phyloP scores from a whole-genome alignment of 2,113 vertebrate genomes.

The Bungarus multicinctus region DNA sequence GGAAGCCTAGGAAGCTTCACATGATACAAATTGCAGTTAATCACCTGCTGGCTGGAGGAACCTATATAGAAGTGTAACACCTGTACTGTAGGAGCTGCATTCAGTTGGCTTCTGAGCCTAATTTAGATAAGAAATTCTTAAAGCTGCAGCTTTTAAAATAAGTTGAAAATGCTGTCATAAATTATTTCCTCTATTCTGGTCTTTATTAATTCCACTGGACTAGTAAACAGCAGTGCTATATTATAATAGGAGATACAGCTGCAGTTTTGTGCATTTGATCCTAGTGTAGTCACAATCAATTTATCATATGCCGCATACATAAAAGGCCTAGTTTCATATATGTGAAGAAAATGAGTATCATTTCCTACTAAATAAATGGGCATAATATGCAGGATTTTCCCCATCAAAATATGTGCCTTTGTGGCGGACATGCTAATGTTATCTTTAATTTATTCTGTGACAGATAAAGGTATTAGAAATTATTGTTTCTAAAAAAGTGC shows the following conservation, averaged over 20 bases:
- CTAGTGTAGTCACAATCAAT: background rate
- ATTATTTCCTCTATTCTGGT: background rate
- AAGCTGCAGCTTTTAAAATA: background rate
- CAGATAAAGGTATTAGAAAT: constrained; percentile 37
- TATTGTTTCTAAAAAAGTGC: background rate
- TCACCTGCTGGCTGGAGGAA: background rate
- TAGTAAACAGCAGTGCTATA: background rate
- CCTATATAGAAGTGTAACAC: background rate
- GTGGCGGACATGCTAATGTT: background rate
- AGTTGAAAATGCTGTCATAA: background rate
- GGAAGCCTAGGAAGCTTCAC: background rate
- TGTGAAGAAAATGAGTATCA: background rate
- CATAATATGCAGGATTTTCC: background rate
- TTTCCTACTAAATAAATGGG: background rate
- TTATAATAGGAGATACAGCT: background rate
- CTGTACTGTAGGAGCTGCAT: background rate
- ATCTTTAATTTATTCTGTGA: constrained; percentile 18
- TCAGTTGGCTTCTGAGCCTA: background rate
- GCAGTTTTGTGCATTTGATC: background rate
- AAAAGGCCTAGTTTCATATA: background rate
- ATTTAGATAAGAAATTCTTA: background rate
- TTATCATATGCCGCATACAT: background rate
- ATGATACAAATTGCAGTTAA: background rate
- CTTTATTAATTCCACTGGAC: background rate
- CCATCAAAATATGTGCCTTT: background rate